Evolutionary conservation across 2,797 vertebrate genomes (phyloP), one percentile per base, ranked within the genome.

Genomic region (Silurus aristotelis): DNA sequence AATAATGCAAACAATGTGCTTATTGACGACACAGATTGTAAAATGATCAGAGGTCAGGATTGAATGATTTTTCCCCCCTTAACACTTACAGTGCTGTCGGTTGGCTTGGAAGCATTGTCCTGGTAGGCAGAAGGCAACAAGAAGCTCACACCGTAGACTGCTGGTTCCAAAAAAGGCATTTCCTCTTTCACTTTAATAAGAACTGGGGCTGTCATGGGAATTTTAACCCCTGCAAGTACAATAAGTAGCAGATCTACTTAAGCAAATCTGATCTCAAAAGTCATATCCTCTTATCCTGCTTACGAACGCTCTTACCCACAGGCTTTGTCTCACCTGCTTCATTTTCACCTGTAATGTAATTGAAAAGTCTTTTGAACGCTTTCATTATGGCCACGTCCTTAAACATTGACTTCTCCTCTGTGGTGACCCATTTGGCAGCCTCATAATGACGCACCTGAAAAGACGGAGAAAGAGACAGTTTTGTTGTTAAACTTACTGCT

Each of bases 131-230:
- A 31, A 2, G 95, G 94, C 76, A 96, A 90, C 89, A 95, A 67
- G 89, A 96, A 95, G 85, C 92, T 94, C 84, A 95, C 76, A 1
- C 85, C 91, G 83, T 89, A 95, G 2, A 8, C 38, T 0, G 46
- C 22, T 0, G 0, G 31, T 48, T 89, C 0, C 86, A 66, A 92
- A 6, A 90, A 83, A 0, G 0, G 48, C 20, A n/a, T 82, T 0
- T 55, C 56, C 6, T 87, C 20, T 17, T 83, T 27, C 0, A 91
- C 76, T 82, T 90, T 93, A 7, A 93, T 31, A 12, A 94, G 0
- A 25, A 95, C 93, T 0, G 95, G 95, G 52, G 89, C 22, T 2
- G 95, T 95, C 95, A 95, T 96, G 20, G 90, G 27, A 25, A 96
- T 94, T 4, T 91, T 88, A 19, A 52, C 27, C 43, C 87, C 95